phyloP scores from a whole-genome alignment of 2,888 invertebrate genomes.

The Drosophila eohydei region DNA sequence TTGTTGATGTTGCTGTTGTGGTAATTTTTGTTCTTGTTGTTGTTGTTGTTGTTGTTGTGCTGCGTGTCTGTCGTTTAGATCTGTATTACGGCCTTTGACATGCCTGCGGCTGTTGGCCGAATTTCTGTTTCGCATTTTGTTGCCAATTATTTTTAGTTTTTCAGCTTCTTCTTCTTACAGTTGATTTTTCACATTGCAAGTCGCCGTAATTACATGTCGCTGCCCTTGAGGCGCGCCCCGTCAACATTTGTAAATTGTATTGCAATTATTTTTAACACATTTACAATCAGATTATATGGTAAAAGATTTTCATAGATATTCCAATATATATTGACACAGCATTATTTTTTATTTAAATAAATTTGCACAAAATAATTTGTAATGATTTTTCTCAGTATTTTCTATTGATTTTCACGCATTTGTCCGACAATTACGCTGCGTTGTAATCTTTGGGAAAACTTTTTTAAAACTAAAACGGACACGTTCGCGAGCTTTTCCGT shows the following conservation, averaged over 20 bases:
- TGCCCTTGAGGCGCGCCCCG: constrained; percentile 66
- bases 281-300: constrained; percentile 29
- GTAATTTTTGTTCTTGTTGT: background rate
- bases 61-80: constrained; percentile 62
- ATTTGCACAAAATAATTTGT: constrained; percentile 20
- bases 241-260: constrained; percentile 61
- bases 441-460: constrained; percentile 79
- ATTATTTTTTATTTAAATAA: background rate
- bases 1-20: background rate
- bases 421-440: constrained; percentile 44
- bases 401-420: constrained; percentile 55
- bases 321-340: background rate
- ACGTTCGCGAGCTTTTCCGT: constrained; percentile 59
- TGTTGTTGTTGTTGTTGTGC: constrained; percentile 14
- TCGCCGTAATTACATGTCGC: constrained; percentile 68
- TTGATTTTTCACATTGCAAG: constrained; percentile 52
- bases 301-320: background rate
- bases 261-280: constrained; percentile 67
- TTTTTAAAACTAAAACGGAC: constrained; percentile 78
- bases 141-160: constrained; percentile 77
- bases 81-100: constrained; percentile 76
- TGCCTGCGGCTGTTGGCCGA: constrained; percentile 72
- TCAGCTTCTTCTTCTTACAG: constrained; percentile 16
- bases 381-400: constrained; percentile 40
- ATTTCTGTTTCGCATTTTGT: constrained; percentile 76